Percentiles rank a stretch among this genome's conserved stretches.
These are phyloP conservation scores for Enoplosus armatus DNA, from an alignment of 2,797 vertebrate genomes.

Conservation along the genomic window DNA sequence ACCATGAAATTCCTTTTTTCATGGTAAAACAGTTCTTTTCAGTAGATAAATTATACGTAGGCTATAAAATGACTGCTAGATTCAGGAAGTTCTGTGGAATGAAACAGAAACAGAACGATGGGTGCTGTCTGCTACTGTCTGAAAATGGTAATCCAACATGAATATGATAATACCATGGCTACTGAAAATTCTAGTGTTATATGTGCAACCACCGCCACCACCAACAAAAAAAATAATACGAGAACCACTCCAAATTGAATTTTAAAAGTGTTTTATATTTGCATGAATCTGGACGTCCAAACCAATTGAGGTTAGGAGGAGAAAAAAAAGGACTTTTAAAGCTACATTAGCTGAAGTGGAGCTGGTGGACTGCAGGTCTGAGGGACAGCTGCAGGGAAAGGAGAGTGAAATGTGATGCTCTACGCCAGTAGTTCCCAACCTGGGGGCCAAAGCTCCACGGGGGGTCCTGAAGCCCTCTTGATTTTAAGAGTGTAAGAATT, in stretches of 20 bases:
- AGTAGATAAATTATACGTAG: neutral
- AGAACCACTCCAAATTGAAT: conserved; percentile 1
- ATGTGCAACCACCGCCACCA: neutral
- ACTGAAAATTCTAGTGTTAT: neutral
- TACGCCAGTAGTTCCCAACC: no score
- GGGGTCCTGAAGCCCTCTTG: no score
- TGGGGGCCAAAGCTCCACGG: no score
- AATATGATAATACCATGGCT: conserved; percentile 1
- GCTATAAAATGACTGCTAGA: conserved; percentile 20
- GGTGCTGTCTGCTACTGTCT: neutral
- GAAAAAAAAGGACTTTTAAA: neutral
- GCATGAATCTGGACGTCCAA: neutral
- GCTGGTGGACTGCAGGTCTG: neutral
- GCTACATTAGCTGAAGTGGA: neutral
- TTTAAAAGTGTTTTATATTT: conserved; percentile 9
- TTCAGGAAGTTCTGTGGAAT: neutral
- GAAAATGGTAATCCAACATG: neutral
- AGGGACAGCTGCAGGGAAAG: neutral
- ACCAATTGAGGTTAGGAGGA: neutral
- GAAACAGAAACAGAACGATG: neutral
- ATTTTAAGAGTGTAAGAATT: no score
- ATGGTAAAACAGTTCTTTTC: conserved; percentile 8
- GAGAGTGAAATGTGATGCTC: neutral
- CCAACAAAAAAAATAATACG: neutral
- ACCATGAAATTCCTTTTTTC: neutral